Conservation (phyloP, 1,140 invertebrate species). For the Dryas iulia region DNA sequence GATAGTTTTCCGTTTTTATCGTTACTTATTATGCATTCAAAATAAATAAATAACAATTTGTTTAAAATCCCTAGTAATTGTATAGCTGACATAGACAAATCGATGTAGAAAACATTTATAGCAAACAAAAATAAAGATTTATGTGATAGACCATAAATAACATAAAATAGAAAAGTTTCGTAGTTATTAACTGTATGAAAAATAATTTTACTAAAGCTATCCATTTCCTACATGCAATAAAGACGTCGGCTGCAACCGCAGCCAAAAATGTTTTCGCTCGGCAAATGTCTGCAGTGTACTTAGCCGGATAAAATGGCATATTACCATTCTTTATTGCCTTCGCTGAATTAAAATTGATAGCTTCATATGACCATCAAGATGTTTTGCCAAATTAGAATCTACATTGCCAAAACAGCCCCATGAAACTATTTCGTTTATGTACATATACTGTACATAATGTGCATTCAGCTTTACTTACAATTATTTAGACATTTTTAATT, state of each 20-base stretch:
- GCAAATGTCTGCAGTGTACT: constrained; percentile 43
- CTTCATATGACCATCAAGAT: constrained; percentile 20
- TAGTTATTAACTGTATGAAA: constrained; percentile 36
- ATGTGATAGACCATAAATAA: constrained; percentile 29
- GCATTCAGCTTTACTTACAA: not conserved
- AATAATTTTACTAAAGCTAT: constrained; percentile 36
- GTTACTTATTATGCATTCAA: too few species aligned
- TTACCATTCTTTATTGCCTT: constrained; percentile 32
- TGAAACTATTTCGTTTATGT: not conserved
- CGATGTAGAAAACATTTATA: constrained; percentile 19
- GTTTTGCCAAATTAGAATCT: constrained; percentile 31
- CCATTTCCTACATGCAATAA: constrained; percentile 42
- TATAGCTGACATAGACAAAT: constrained; percentile 27
- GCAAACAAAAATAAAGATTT: constrained; percentile 27
- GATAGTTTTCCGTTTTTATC: not conserved
- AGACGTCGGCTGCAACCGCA: constrained; percentile 44
- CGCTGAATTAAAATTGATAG: constrained; percentile 25
- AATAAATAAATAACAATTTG: not conserved
- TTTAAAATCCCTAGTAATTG: not conserved
- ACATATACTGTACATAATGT: not conserved
- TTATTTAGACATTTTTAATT: not conserved
- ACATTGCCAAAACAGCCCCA: constrained; percentile 6
- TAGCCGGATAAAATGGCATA: constrained; percentile 37
- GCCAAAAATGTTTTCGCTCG: constrained; percentile 45
- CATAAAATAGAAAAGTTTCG: constrained; percentile 32